Evolutionary conservation across 2,888 invertebrate genomes (phyloP).

Genomic region (Cynaeus angustus): DNA sequence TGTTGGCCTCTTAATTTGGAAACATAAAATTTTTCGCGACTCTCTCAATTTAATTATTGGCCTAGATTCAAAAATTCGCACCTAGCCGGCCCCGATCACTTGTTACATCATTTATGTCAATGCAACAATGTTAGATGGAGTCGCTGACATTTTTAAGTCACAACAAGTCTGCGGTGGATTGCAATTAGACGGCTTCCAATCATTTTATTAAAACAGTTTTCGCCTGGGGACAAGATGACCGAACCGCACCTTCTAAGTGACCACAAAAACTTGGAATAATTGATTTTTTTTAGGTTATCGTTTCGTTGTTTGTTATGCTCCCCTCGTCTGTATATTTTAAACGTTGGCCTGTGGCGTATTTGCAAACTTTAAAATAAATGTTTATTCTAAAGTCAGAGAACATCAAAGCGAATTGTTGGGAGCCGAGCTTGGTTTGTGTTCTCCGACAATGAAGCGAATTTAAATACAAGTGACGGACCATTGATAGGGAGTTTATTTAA

Average conservation of each 20-base stretch:
- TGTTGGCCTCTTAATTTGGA: not conserved
- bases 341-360: constrained; percentile 61
- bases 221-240: no score
- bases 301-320: not conserved
- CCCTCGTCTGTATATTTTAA: constrained; percentile 58
- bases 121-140: constrained; percentile 31
- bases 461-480: constrained; percentile 15
- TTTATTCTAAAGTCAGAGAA: constrained; percentile 63
- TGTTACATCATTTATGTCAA: constrained; percentile 41
- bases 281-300: no score
- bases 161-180: constrained; percentile 25
- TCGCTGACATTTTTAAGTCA: constrained; percentile 38
- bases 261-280: no score
- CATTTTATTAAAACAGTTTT: no score
- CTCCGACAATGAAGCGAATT: constrained; percentile 26
- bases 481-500: constrained; percentile 24
- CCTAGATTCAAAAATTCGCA: constrained; percentile 36
- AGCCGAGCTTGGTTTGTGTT: constrained; percentile 34
- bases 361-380: constrained; percentile 67
- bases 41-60: constrained; percentile 15
- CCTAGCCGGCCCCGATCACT: constrained; percentile 23
- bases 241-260: no score
- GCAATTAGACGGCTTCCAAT: constrained; percentile 30
- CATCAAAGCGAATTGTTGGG: constrained; percentile 45
- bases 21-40: constrained; percentile 2